Conservation (phyloP, 1,140 invertebrate species). For the Atta cephalotes region DNA sequence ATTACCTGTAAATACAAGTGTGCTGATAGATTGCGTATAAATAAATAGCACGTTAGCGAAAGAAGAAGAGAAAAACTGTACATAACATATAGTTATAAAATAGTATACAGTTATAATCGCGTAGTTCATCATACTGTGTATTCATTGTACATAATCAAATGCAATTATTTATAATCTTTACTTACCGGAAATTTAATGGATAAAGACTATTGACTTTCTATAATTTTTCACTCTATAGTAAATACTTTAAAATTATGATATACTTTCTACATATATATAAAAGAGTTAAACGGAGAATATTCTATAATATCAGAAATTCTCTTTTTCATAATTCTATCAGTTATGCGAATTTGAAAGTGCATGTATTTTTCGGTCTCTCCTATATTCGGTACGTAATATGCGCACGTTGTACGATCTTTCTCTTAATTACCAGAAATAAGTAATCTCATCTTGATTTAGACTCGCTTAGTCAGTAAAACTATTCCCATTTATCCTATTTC, state of each 20-base stretch:
- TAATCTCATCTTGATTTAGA: neutral
- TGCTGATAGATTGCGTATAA: neutral
- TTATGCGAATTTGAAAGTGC: neutral
- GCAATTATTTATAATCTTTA: neutral
- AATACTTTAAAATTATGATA: too few species aligned
- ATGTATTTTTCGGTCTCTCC: neutral
- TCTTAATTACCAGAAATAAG: neutral
- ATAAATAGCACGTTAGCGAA: constrained; percentile 3
- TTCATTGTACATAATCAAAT: neutral
- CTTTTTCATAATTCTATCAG: neutral
- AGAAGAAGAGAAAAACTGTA: neutral
- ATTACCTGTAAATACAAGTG: constrained; percentile 42
- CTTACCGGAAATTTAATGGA: neutral
- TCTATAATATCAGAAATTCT: neutral
- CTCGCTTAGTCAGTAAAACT: constrained; percentile 25
- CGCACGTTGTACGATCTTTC: neutral
- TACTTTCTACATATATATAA: neutral
- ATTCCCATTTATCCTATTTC: constrained; percentile 28
- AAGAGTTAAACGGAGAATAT: neutral
- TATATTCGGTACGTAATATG: neutral
- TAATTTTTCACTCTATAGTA: too few species aligned
- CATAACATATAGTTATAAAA: constrained; percentile 4
- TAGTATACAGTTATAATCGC: constrained; percentile 19
- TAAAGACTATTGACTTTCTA: neutral
- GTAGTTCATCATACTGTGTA: neutral